Evolutionary conservation across 1,140 invertebrate genomes (phyloP), one percentile per base, ranked within the genome.

Genomic region (Hyles euphorbiae): DNA sequence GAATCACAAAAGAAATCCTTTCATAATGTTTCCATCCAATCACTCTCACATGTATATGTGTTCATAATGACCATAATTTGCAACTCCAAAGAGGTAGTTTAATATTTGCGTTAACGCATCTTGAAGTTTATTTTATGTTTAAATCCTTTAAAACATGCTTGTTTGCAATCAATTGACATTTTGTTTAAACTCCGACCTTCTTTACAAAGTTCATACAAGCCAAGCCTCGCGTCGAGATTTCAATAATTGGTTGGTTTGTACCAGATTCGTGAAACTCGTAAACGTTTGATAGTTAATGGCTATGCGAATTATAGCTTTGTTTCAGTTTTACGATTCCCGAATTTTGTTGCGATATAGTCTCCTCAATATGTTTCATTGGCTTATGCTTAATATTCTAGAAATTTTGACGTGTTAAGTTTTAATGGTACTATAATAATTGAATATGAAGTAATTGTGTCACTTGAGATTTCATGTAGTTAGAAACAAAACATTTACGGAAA

Each of bases 141-240:
- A 48, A 4, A 22, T 22, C 5, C 12, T n/a, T 5, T n/a, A 22
- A 48, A 48, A 22, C 22, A 22, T 22, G 22, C n/a, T 11, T 6
- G 32, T 53, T 34, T 7, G 11, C 50, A 51, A 22, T 32, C 50
- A 60, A 72, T 70, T 75, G 68, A 72, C 65, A 75, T 78, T 78
- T 75, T 45, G 54, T 63, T 65, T 61, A 57, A 55, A 59, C 63
- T 72, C 40, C 59, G 63, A 68, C 67, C 67, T 72, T 60, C 11
- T 43, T 43, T 61, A 57, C 48, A 76, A 73, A 74, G 68, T 72
- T 71, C 74, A 70, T 57, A 62, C 49, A 62, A 58, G 54, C 34
- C 60, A 51, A 61, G 61, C 61, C 49, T 66, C 34, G 51, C 58
- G 68, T 68, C 60, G 36, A 52, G 61, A 70, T 45, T 45, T 53